A percentile compares a stretch with the other conserved stretches of the same genome.
phyloP scores from a whole-genome alignment of 2,888 invertebrate species.

The Pollenia angustigena region DNA sequence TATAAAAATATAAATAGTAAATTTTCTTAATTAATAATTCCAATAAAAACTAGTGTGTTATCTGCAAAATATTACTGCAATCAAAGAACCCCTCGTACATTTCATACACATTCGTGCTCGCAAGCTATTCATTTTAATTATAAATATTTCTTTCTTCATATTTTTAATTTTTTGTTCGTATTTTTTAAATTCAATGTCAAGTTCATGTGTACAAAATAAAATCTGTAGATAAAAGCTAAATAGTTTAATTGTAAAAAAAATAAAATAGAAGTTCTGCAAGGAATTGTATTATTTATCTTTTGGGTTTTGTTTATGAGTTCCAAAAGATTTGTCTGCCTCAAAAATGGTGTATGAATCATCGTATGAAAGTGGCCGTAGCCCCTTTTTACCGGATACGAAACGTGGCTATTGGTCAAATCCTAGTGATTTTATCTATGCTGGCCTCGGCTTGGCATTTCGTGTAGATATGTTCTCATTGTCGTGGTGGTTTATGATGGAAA shows the following conservation, averaged over 20 bases:
- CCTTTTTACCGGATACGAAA: slow-evolving; percentile 80
- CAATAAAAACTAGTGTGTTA: slow-evolving; percentile 24
- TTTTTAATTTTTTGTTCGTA: slow-evolving; percentile 17
- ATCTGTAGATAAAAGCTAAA: slow-evolving; percentile 28
- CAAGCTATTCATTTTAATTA: slow-evolving; percentile 39
- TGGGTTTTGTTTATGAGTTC: slow-evolving; percentile 22
- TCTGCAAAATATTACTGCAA: not conserved
- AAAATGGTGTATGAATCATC: slow-evolving; percentile 81
- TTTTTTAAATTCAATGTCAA: slow-evolving; percentile 62
- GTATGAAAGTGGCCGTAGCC: slow-evolving; percentile 80
- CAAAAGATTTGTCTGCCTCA: slow-evolving; percentile 2
- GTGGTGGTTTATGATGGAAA: slow-evolving; percentile 83
- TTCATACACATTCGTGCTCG: not conserved
- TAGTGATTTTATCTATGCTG: slow-evolving; percentile 90
- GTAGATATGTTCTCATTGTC: slow-evolving; percentile 87
- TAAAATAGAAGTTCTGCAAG: not conserved
- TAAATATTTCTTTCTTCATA: not conserved
- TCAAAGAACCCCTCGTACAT: not conserved
- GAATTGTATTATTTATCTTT: slow-evolving; percentile 1
- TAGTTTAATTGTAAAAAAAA: not conserved
- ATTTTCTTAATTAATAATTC: slow-evolving; percentile 27
- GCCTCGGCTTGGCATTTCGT: slow-evolving; percentile 92
- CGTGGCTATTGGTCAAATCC: slow-evolving; percentile 90
- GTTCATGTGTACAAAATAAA: slow-evolving; percentile 38
- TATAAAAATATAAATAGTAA: not conserved